Evolutionary conservation across 2,888 invertebrate genomes (phyloP).

Genomic region (Julus scandinavius): DNA sequence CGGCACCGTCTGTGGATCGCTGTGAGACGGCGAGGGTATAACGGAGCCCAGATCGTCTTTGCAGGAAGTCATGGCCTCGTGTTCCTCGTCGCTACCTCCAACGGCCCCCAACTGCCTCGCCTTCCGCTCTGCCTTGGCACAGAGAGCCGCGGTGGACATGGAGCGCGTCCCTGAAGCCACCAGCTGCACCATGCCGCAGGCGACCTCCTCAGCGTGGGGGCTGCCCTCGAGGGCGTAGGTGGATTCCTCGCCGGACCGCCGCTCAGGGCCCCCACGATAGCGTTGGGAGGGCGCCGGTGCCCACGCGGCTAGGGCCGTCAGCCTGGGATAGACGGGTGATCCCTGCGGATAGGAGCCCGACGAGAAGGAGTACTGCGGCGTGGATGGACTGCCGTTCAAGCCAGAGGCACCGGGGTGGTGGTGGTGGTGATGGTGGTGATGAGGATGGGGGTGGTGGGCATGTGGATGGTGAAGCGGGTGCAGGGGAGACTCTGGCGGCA

Average conservation of each 20-base stretch:
- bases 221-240: no score
- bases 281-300: background rate
- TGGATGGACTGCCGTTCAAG: constrained; percentile 53
- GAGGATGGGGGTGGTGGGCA: constrained; percentile 55
- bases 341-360: background rate
- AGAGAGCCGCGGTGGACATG: background rate
- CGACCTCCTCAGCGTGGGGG: constrained; percentile 25
- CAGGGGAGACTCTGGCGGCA: constrained; percentile 54
- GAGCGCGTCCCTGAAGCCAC: background rate
- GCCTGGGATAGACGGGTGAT: constrained; percentile 58
- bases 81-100: constrained; percentile 11
- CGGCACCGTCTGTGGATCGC: constrained; percentile 49
- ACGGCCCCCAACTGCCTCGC: background rate
- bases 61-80: constrained; percentile 23
- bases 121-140: constrained; percentile 16
- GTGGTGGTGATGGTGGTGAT: constrained; percentile 59
- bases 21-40: constrained; percentile 40
- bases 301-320: background rate
- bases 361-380: constrained; percentile 57
- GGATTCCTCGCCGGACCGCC: background rate
- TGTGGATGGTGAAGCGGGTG: constrained; percentile 52
- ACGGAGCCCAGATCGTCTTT: constrained; percentile 11
- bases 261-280: background rate
- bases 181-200: constrained; percentile 36
- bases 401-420: constrained; percentile 54